phyloP scores from a whole-genome alignment of 2,888 invertebrate species.

The Acrobasis repandana region DNA sequence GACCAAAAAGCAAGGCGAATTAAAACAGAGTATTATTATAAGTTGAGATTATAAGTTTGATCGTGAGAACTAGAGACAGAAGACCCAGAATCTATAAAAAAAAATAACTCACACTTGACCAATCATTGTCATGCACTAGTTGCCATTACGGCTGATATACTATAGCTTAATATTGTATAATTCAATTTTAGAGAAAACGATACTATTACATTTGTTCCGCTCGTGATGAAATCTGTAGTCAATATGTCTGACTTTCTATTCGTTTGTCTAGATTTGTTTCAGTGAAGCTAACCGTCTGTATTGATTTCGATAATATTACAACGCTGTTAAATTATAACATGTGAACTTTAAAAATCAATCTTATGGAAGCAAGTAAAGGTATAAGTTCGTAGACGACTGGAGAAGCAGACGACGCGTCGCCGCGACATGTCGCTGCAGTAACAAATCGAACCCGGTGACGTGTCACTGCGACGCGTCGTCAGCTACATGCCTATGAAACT shows the following conservation, averaged over 20 bases:
- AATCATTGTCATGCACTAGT: constrained; percentile 47
- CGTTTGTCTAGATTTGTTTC: constrained; percentile 12
- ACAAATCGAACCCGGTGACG: no score
- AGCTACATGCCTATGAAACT: no score
- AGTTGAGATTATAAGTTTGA: no score
- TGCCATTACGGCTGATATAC: constrained; percentile 43
- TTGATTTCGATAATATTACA: neutral
- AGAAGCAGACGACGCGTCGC: no score
- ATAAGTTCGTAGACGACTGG: no score
- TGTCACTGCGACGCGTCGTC: no score
- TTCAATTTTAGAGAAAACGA: constrained; percentile 47
- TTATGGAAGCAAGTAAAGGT: no score
- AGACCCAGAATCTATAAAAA: constrained; percentile 6
- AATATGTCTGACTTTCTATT: constrained; percentile 14
- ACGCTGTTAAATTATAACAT: no score
- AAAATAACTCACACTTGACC: constrained; percentile 14
- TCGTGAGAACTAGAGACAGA: neutral
- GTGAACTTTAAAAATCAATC: no score
- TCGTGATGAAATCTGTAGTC: constrained; percentile 35
- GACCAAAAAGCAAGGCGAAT: no score
- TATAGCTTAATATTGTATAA: constrained; percentile 51
- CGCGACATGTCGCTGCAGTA: no score
- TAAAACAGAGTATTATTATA: no score
- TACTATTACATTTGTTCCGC: constrained; percentile 40
- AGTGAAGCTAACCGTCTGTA: neutral